Percentiles rank a stretch among this genome's conserved stretches.
These are phyloP conservation scores for Drosophila yooni DNA, from an alignment of 2,888 invertebrate genomes.

Conservation along the genomic window DNA sequence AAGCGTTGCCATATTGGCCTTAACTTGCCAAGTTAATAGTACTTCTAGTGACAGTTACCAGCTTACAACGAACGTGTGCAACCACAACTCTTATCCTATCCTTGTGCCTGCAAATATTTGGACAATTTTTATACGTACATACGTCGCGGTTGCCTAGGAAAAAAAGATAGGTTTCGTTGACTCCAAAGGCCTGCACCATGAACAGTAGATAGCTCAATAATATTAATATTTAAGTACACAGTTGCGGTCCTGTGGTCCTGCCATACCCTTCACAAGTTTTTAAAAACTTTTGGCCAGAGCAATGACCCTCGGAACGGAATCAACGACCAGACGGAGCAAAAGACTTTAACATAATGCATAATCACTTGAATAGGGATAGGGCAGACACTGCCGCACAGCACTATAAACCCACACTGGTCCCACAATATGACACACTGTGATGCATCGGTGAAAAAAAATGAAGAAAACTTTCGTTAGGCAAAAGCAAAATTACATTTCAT, in stretches of 20 bases:
- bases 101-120: constrained; percentile 37
- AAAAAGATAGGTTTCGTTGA: constrained; percentile 26
- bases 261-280: constrained; percentile 40
- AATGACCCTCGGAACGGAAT: constrained; percentile 41
- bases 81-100: constrained; percentile 9
- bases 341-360: constrained; percentile 70
- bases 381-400: constrained; percentile 4
- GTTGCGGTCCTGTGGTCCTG: constrained; percentile 13
- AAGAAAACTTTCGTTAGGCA: constrained; percentile 44
- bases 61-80: constrained; percentile 37
- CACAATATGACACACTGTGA: constrained; percentile 50
- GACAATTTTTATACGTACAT: constrained; percentile 17
- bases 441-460: constrained; percentile 33
- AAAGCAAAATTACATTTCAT: constrained; percentile 65
- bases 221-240: constrained; percentile 70
- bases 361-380: constrained; percentile 76
- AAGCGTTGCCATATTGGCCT: constrained; percentile 54
- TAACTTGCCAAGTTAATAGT: constrained; percentile 53
- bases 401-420: constrained; percentile 18
- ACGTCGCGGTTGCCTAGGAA: background rate
- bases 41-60: constrained; percentile 49
- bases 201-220: constrained; percentile 66
- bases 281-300: constrained; percentile 42
- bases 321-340: constrained; percentile 32
- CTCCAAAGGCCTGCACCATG: constrained; percentile 29